Evolutionary conservation across 2,888 invertebrate genomes (phyloP).

Genomic region (Euplagia quadripunctaria): DNA sequence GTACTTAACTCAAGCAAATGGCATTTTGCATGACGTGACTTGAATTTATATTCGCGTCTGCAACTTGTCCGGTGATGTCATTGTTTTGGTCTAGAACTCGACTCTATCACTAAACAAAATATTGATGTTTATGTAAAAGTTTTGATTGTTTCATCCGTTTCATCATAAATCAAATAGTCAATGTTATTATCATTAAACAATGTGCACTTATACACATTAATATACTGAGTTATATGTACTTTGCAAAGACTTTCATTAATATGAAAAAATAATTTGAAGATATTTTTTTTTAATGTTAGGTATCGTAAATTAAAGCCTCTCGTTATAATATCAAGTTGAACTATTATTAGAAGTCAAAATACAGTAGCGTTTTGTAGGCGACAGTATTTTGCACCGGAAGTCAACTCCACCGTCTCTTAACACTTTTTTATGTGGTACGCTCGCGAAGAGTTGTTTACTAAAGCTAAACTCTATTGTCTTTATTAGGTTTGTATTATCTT

Average conservation of each 20-base stretch:
- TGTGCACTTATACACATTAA: not conserved
- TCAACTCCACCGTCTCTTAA: slow-evolving; percentile 69
- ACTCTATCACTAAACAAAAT: slow-evolving; percentile 5
- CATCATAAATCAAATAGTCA: not conserved
- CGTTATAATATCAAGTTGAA: too few species aligned
- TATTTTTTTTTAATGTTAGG: too few species aligned
- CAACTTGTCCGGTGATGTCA: slow-evolving; percentile 11
- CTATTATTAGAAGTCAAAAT: too few species aligned
- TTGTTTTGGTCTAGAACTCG: not conserved
- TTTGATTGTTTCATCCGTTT: not conserved
- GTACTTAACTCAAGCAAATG: slow-evolving; percentile 20
- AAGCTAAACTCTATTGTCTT: not conserved
- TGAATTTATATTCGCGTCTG: slow-evolving; percentile 23
- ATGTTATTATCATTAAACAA: not conserved
- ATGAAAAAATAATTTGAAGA: too few species aligned
- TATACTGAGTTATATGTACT: not conserved
- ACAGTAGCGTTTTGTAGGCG: too few species aligned
- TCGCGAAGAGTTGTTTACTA: not conserved
- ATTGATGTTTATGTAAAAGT: not conserved
- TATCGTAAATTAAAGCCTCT: too few species aligned
- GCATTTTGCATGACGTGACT: slow-evolving; percentile 22
- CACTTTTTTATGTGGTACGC: slow-evolving; percentile 59
- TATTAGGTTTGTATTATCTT: not conserved
- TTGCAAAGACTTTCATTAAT: not conserved
- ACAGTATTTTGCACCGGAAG: slow-evolving; percentile 75